Percentiles rank a stretch among this genome's conserved stretches.
Evolutionary conservation across 2,888 invertebrate genomes (phyloP).

Genomic region (Ethmia dodecea): DNA sequence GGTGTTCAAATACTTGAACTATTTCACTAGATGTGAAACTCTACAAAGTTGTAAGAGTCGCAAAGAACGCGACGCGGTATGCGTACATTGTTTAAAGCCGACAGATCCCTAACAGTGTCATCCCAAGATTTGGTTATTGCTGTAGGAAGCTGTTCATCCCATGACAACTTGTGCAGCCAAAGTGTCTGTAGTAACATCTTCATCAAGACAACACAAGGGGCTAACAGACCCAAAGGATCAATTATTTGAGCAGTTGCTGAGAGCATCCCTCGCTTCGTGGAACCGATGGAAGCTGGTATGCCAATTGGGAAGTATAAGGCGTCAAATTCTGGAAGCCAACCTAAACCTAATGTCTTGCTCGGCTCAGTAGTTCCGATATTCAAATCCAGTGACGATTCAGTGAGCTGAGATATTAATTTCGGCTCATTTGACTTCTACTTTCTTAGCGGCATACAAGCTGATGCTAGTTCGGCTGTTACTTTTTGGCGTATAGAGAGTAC

Average conservation of each 20-base stretch:
- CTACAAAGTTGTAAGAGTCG: slow-evolving; percentile 9
- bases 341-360: slow-evolving; percentile 16
- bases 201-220: slow-evolving; percentile 18
- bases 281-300: background rate
- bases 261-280: slow-evolving; percentile 21
- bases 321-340: slow-evolving; percentile 15
- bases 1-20: too few relatives aligned
- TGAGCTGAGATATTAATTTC: slow-evolving; percentile 10
- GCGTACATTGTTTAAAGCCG: slow-evolving; percentile 14
- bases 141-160: slow-evolving; percentile 20
- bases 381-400: slow-evolving; percentile 11
- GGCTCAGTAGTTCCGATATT: slow-evolving; percentile 10
- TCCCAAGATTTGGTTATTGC: slow-evolving; percentile 2
- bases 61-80: slow-evolving; percentile 22
- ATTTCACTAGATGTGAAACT: slow-evolving; percentile 27
- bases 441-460: slow-evolving; percentile 19
- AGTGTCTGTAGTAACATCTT: slow-evolving; percentile 24
- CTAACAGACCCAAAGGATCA: slow-evolving; percentile 23
- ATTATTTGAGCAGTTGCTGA: slow-evolving; percentile 20
- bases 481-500: slow-evolving; percentile 7
- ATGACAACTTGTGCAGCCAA: slow-evolving; percentile 23
- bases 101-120: slow-evolving; percentile 3
- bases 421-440: slow-evolving; percentile 21
- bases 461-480: slow-evolving; percentile 14
- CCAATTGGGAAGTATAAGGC: slow-evolving; percentile 10